Conservation (phyloP, 2,888 invertebrate species). For the Caenorhabditis sp. region DNA sequence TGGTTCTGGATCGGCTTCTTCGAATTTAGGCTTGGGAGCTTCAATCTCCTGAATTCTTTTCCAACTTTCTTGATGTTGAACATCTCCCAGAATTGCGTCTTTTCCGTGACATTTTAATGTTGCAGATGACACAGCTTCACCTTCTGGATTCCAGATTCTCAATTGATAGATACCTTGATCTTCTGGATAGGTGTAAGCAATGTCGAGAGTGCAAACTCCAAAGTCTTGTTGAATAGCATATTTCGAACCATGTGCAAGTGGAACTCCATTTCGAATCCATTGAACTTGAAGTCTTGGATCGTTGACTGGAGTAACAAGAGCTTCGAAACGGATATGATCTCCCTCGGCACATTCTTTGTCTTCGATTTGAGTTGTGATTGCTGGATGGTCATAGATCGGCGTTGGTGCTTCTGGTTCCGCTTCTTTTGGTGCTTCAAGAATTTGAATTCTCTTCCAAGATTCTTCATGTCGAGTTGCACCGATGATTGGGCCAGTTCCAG, state of each 20-base stretch:
- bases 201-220: constrained; percentile 89
- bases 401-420: constrained; percentile 55
- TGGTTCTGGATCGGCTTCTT: constrained; percentile 56
- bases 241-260: constrained; percentile 68
- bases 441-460: constrained; percentile 85
- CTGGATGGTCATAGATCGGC: constrained; percentile 63
- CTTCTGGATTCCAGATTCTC: constrained; percentile 86
- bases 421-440: constrained; percentile 48
- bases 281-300: constrained; percentile 84
- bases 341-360: constrained; percentile 80
- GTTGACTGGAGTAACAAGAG: constrained; percentile 89
- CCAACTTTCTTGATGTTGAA: constrained; percentile 83
- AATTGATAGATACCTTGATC: constrained; percentile 97
- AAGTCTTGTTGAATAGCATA: constrained; percentile 89
- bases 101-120: constrained; percentile 76
- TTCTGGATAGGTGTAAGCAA: constrained; percentile 81
- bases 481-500: constrained; percentile 72
- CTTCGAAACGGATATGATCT: constrained; percentile 92
- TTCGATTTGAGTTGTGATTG: constrained; percentile 85
- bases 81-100: constrained; percentile 54
- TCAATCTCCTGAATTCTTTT: constrained; percentile 79
- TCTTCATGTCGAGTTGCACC: constrained; percentile 92
- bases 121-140: constrained; percentile 93
- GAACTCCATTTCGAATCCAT: constrained; percentile 70
- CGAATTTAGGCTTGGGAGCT: constrained; percentile 55